These are phyloP conservation scores for Epiblema foenella DNA, from an alignment of 2,888 invertebrate genomes.

Conservation along the genomic window DNA sequence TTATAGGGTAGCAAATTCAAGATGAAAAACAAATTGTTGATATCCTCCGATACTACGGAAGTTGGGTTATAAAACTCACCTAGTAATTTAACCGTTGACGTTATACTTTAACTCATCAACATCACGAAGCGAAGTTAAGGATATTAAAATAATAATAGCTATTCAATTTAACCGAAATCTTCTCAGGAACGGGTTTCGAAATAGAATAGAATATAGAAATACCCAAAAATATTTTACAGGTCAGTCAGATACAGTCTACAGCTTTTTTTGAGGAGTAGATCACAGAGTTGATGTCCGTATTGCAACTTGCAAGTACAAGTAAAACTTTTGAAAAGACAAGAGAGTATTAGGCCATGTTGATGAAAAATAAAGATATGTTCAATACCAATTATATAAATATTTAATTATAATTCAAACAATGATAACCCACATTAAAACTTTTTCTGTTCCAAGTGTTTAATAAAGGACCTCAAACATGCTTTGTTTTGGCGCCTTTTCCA, in stretches of 20 bases:
- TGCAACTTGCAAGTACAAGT: neutral
- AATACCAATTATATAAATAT: neutral
- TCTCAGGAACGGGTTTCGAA: neutral
- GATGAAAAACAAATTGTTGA: slow-evolving; percentile 6
- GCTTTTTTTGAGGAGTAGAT: slow-evolving; percentile 9
- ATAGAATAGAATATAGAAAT: neutral
- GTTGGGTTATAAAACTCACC: slow-evolving; percentile 34
- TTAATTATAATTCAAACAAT: neutral
- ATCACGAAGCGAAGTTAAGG: neutral
- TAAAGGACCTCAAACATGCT: neutral
- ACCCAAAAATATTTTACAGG: neutral
- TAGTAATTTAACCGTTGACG: slow-evolving; percentile 1
- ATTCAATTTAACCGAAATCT: slow-evolving; percentile 20
- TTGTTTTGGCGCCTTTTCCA: slow-evolving; percentile 30
- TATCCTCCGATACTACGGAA: slow-evolving; percentile 4
- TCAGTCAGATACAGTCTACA: neutral
- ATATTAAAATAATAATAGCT: slow-evolving; percentile 11
- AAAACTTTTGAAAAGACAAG: neutral
- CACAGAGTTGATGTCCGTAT: slow-evolving; percentile 16
- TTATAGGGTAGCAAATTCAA: neutral
- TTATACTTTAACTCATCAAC: neutral
- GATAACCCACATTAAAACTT: neutral
- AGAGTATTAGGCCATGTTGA: neutral
- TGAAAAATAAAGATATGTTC: neutral
- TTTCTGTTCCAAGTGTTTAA: neutral